Evolutionary conservation across 1,140 invertebrate genomes (phyloP).

Genomic region (Neodiprion fabricii): DNA sequence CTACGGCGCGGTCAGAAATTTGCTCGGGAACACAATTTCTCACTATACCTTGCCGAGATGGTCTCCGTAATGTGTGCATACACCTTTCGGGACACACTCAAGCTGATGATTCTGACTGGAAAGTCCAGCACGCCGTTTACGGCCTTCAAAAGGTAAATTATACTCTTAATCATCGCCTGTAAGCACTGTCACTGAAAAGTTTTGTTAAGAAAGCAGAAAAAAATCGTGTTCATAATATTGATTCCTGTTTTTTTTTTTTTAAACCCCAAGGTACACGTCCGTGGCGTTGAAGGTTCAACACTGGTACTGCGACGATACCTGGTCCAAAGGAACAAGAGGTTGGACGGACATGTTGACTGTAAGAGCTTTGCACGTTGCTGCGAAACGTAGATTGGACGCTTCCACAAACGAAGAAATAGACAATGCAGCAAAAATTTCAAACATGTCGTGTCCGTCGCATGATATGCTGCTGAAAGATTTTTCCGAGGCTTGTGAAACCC

Average conservation of each 20-base stretch:
- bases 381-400: slow-evolving; percentile 44
- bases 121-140: slow-evolving; percentile 64
- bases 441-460: slow-evolving; percentile 58
- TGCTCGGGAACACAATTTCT: slow-evolving; percentile 65
- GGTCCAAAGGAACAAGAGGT: slow-evolving; percentile 50
- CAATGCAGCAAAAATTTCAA: slow-evolving; percentile 40
- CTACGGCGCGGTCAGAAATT: slow-evolving; percentile 67
- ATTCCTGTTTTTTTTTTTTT: background rate
- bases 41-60: slow-evolving; percentile 66
- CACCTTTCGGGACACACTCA: slow-evolving; percentile 66
- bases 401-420: slow-evolving; percentile 33
- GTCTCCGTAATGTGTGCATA: slow-evolving; percentile 67
- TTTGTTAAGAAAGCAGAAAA: background rate
- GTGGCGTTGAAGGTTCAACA: slow-evolving; percentile 55
- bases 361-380: slow-evolving; percentile 53
- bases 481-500: slow-evolving; percentile 29
- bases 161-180: slow-evolving; percentile 53
- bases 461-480: slow-evolving; percentile 33
- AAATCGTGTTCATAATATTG: background rate
- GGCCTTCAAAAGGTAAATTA: slow-evolving; percentile 74
- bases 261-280: slow-evolving; percentile 54
- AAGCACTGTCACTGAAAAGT: background rate
- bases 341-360: slow-evolving; percentile 59
- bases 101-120: slow-evolving; percentile 66
- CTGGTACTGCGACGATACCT: slow-evolving; percentile 64